These are phyloP conservation scores for Pelodiscus sinensis DNA, from an alignment of 2,113 vertebrate species.

Conservation along the genomic window DNA sequence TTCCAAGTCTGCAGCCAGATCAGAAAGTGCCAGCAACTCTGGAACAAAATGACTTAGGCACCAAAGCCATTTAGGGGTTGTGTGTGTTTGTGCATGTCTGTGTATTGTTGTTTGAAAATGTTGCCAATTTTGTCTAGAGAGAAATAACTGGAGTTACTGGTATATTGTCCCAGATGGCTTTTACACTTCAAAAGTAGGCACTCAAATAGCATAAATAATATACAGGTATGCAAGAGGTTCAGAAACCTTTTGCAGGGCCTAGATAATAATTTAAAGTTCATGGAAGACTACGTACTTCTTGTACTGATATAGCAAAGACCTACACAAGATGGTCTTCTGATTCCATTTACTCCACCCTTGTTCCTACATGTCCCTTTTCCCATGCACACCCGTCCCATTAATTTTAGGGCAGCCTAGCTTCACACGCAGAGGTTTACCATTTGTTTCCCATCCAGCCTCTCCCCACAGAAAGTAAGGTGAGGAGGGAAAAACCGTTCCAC, in stretches of 20 bases:
- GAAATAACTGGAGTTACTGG: background rate
- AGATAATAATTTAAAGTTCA: background rate
- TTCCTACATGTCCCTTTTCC: background rate
- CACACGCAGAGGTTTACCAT: background rate
- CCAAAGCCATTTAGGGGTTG: background rate
- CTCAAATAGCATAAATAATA: background rate
- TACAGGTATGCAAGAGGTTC: background rate
- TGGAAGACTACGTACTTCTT: background rate
- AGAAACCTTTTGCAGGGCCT: background rate
- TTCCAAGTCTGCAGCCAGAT: background rate
- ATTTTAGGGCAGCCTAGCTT: background rate
- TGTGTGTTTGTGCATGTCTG: no score
- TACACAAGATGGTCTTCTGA: background rate
- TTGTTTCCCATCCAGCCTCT: background rate
- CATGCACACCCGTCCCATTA: background rate
- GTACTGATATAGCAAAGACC: background rate
- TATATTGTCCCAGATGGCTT: rapidly evolving
- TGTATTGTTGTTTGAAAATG: background rate
- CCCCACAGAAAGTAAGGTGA: background rate
- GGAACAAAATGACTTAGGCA: background rate
- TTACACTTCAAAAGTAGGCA: background rate
- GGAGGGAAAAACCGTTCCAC: background rate
- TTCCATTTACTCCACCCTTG: background rate
- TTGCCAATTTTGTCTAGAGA: background rate
- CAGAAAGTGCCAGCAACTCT: rapidly evolving